These are phyloP conservation scores for Rhinopomastus cyanomelas DNA, from an alignment of 2,113 vertebrate species.

Conservation along the genomic window DNA sequence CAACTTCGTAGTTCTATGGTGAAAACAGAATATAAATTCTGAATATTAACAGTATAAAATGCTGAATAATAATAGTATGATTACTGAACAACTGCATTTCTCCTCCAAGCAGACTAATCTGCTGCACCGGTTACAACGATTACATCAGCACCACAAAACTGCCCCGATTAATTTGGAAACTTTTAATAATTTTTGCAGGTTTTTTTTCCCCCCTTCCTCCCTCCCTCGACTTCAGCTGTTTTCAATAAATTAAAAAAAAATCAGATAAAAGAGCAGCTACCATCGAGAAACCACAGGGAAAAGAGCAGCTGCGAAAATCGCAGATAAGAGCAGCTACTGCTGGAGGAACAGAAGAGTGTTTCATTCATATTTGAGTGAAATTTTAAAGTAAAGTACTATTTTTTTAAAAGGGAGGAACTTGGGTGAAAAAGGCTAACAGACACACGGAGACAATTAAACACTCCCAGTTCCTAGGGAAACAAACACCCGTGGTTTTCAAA, in stretches of 20 bases:
- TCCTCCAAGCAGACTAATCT: not conserved
- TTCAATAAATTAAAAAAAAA: not conserved
- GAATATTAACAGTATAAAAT: not conserved
- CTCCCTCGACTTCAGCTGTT: not conserved
- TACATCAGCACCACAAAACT: not conserved
- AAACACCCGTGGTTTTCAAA: not conserved
- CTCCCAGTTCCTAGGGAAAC: not conserved
- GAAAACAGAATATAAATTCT: rapidly evolving
- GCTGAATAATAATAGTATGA: too few relatives aligned
- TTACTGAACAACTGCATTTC: not conserved
- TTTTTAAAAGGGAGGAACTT: too few relatives aligned
- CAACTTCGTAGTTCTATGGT: not conserved
- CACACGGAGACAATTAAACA: rapidly evolving
- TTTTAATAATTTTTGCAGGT: not conserved
- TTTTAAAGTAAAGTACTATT: too few relatives aligned
- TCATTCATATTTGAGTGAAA: not conserved
- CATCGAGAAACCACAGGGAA: too few relatives aligned
- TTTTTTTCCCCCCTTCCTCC: not conserved
- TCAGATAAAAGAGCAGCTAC: too few relatives aligned
- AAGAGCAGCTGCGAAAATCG: not conserved
- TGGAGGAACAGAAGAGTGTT: not conserved
- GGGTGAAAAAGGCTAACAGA: not conserved
- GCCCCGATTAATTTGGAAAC: not conserved
- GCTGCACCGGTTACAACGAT: not conserved
- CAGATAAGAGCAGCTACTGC: not conserved